phyloP scores from a whole-genome alignment of 1,140 invertebrate species.

The Ceratosolen fusciceps region DNA sequence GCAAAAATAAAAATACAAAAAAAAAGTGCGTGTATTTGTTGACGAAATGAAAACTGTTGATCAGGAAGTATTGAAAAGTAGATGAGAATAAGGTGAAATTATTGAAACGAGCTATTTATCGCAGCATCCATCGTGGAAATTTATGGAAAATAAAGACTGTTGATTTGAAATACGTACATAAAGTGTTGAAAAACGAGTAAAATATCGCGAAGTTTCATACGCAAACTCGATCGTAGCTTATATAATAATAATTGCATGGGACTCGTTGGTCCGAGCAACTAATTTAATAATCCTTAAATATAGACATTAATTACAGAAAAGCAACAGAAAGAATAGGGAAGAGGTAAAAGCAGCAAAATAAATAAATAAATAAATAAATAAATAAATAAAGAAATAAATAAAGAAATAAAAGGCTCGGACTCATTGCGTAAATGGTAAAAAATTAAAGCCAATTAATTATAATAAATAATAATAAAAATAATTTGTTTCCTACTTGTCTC shows the following conservation, averaged over 20 bases:
- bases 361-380: conserved; percentile 10
- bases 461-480: conserved; percentile 16
- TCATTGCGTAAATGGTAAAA: conserved; percentile 25
- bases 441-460: not conserved
- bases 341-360: too few species aligned
- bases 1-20: too few species aligned
- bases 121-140: conserved; percentile 45
- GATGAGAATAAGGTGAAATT: not conserved
- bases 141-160: conserved; percentile 48
- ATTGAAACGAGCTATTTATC: conserved; percentile 34
- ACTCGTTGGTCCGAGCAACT: not conserved
- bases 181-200: conserved; percentile 29
- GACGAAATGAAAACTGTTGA: not conserved
- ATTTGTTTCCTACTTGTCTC: conserved; percentile 47
- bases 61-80: not conserved
- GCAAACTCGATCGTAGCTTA: conserved; percentile 30
- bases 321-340: too few species aligned
- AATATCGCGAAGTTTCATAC: conserved; percentile 19
- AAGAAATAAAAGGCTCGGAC: not conserved
- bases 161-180: conserved; percentile 30
- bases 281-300: conserved; percentile 24
- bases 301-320: too few species aligned
- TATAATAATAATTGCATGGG: not conserved
- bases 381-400: not conserved
- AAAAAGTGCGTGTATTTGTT: not conserved